Conservation (phyloP, 2,113 vertebrate genomes). For the Tamias sibiricus region DNA sequence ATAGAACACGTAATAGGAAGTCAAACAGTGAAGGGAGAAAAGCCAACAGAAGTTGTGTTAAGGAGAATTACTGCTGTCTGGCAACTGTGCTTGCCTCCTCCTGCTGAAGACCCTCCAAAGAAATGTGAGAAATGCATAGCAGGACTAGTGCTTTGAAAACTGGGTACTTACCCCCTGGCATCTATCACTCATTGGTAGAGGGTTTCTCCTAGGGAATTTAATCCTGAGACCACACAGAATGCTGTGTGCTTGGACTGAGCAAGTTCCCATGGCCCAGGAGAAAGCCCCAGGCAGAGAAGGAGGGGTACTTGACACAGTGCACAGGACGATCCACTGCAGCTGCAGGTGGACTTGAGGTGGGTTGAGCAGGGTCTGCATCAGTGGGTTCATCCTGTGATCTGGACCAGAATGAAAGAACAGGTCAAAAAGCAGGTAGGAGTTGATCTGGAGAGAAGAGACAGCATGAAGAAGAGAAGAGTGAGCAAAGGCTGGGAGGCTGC, state of each 20-base stretch:
- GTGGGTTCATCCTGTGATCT: neutral
- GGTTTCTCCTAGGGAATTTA: neutral
- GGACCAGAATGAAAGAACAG: neutral
- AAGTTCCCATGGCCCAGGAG: neutral
- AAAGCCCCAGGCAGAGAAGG: neutral
- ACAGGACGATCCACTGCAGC: accelerated
- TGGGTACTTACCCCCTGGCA: neutral
- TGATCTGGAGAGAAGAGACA: neutral
- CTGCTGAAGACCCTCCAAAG: neutral
- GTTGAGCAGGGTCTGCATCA: no score
- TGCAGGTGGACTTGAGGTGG: neutral
- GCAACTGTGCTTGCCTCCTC: no score
- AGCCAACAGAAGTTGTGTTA: neutral
- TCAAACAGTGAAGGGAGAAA: neutral
- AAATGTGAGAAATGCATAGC: neutral
- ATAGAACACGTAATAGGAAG: neutral
- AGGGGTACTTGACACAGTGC: neutral
- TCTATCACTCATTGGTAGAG: neutral
- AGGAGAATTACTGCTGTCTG: neutral
- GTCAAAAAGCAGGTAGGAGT: neutral
- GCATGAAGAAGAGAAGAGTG: neutral
- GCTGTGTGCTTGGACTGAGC: neutral
- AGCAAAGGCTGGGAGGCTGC: neutral
- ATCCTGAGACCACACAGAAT: neutral
- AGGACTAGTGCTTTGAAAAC: neutral